Base-by-base conservation (phyloP, 2,797 vertebrate species). In the Nannoperca obscura region DNA sequence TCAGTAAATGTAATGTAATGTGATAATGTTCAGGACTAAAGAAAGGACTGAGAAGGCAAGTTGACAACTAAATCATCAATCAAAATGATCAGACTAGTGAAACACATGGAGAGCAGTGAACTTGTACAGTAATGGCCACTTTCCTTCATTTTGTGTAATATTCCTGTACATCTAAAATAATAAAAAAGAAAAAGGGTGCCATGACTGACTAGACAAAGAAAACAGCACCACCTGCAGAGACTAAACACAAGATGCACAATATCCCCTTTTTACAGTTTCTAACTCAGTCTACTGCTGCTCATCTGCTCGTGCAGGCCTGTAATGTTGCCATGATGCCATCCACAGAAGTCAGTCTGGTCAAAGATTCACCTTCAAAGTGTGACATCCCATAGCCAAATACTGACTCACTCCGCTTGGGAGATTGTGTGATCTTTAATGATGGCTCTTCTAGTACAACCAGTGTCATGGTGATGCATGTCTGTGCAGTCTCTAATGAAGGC, bases 351-450 rank as follows among this genome's bases (percentile, higher is more conserved):
- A 50, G 57, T 20, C 30, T 40, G 38, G 22, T 53, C 50, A 68
- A 15, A 62, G 38, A 57, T 15, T 79, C 36, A 80, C 61, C 47
- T 73, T 74, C 3, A 19, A 44, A 32, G 49, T 80, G 64, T 46
- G 20, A 75, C 20, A 32, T 74, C 75, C 49, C 36, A 15, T 2
- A 72, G 47, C 60, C 7, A 70, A 74, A 65, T 32, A 40, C 36
- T 80, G 71, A 84, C 19, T 88, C 55, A 66, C 9, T 38, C 36
- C 4, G 17, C n/a, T 70, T 60, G 36, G 10, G 54, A 20, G 32
- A 19, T 55, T 64, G 17, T 38, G 30, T 17, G 58, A 3, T 22
- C 34, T 72, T 47, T n/a, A 54, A 12, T 12, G 30, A 46, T 38
- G 38, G 6, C 10, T 22, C 19, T 27, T 24, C 13, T 22, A 27